A percentile compares a stretch with the other conserved stretches of the same genome.
These are phyloP conservation scores for Nebria brevicollis DNA, from an alignment of 2,888 invertebrate species.

Conservation along the genomic window DNA sequence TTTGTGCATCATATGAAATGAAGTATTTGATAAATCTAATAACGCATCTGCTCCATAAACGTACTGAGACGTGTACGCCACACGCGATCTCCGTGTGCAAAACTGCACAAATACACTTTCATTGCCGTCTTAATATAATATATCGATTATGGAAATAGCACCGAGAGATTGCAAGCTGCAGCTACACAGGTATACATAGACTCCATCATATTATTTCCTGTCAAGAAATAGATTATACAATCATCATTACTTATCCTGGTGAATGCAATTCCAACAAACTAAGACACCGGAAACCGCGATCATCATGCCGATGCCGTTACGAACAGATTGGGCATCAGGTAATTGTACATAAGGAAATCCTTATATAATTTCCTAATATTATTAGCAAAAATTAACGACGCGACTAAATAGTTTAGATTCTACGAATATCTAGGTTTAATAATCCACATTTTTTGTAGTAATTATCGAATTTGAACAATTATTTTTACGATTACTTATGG, in stretches of 20 bases:
- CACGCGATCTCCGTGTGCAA: background rate
- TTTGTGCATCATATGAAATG: background rate
- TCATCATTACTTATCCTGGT: slow-evolving; percentile 27
- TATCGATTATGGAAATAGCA: background rate
- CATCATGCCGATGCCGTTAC: background rate
- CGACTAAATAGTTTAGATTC: too few relatives aligned
- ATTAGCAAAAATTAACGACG: too few relatives aligned
- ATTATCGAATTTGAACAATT: too few relatives aligned
- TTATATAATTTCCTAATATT: too few relatives aligned
- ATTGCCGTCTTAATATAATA: background rate
- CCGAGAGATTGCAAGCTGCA: too few relatives aligned
- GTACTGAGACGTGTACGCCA: background rate
- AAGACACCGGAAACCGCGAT: background rate
- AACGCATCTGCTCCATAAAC: background rate
- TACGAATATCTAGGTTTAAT: too few relatives aligned
- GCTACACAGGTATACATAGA: background rate
- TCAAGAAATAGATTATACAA: slow-evolving; percentile 38
- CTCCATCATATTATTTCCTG: background rate
- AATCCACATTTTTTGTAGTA: too few relatives aligned
- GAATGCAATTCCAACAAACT: background rate
- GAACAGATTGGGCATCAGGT: background rate
- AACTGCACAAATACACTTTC: background rate
- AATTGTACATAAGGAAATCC: too few relatives aligned
- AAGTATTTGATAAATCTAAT: background rate
- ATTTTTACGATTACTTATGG: too few relatives aligned